Percentiles rank a stretch among this genome's conserved stretches.
Evolutionary conservation across 2,888 invertebrate species (phyloP).

Genomic region (Pyrrhosoma nymphula): DNA sequence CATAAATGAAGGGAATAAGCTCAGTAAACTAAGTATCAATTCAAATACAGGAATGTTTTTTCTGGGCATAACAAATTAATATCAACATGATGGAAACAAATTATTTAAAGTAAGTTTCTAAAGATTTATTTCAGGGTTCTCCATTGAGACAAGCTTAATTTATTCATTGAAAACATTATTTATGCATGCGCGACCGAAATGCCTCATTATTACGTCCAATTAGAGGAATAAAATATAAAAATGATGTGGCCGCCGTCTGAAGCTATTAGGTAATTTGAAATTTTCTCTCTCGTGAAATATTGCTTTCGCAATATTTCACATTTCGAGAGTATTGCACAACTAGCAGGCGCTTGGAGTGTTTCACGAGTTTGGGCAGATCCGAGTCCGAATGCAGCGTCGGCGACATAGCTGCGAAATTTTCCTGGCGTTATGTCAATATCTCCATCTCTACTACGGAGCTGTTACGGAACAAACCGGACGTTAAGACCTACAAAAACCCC

Average conservation of each 20-base stretch:
- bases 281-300: background rate
- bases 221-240: background rate
- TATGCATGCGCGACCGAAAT: too few species aligned
- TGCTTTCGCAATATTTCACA: background rate
- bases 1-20: too few species aligned
- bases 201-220: too few species aligned
- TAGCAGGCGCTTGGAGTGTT: background rate
- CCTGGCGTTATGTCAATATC: conserved; percentile 1
- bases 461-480: conserved; percentile 30
- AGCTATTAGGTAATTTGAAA: background rate
- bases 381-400: background rate
- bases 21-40: too few species aligned
- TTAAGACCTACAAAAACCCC: conserved; percentile 12
- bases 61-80: too few species aligned
- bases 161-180: too few species aligned
- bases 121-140: too few species aligned
- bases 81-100: too few species aligned
- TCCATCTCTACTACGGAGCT: background rate
- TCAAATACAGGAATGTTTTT: too few species aligned
- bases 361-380: background rate
- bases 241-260: background rate
- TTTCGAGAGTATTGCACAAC: background rate
- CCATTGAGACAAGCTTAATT: too few species aligned
- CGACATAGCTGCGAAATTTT: background rate
- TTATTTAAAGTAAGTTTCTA: too few species aligned